Evolutionary conservation across 2,888 invertebrate species (phyloP), one percentile per base, ranked within the genome.

Genomic region (Spilosoma lubricipeda): DNA sequence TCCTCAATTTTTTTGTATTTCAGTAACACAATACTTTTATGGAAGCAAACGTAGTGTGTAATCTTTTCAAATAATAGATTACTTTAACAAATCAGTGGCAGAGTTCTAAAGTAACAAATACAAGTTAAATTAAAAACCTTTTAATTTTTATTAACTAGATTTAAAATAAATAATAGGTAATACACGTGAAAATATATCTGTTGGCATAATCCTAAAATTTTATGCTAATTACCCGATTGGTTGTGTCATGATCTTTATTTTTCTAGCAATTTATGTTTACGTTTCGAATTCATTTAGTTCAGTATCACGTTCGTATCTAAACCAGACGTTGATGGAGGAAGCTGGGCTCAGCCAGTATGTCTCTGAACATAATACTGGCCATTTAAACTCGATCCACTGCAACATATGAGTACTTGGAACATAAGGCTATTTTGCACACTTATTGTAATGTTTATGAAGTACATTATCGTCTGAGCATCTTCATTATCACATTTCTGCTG

Each of bases 311-410:
- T 69, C 80, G 64, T 84, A 82, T 82, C 84, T 82, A 42, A 77
- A 78, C 74, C 36, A 75, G 80, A 76, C 79, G 68, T 70, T 77
- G 84, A 83, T 71, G 67, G 78, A 82, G 76, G 80, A 75, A 70
- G 76, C 72, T 78, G 71, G 77, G 74, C 75, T 76, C 74, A 71
- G 76, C n/a, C n/a, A n/a, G n/a, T n/a, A n/a, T n/a, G n/a, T n/a
- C n/a, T n/a, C n/a, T n/a, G n/a, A n/a, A 80, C 80, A 78, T 72
- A 83, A 75, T 71, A 78, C 80, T 81, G 86, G 86, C 81, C 77
- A 86, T 84, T 82, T 81, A 68, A 80, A 77, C 84, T 82, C 83
- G 84, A 85, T 81, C 82, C 77, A 45, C 74, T 73, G 73, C 80
- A 80, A 83, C 82, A 74, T 82, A 83, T 82, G 79, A 72, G 72